Evolutionary conservation across 1,140 invertebrate genomes (phyloP), one percentile per base, ranked within the genome.

Genomic region (Sipha flava): DNA sequence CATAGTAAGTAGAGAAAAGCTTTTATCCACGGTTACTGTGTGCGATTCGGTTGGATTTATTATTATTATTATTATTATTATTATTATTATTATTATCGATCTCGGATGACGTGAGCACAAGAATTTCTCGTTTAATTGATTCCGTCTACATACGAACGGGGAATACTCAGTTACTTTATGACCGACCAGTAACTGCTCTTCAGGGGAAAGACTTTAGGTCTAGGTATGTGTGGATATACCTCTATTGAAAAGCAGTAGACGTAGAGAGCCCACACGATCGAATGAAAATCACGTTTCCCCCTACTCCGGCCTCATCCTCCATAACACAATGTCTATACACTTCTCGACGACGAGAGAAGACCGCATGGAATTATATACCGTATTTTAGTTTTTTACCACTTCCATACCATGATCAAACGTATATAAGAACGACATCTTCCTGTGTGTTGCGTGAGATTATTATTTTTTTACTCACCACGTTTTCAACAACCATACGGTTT

Each of bases 111-210:
- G 14, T 23, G 23, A 23, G 66, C 40, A 47, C 34, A 57, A 77
- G 52, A 77, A 57, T 77, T n/a, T n/a, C 73, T 77, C 73, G 52
- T 77, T 77, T 77, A 77, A 77, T 77, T 77, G 73, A 52, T 77
- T 26, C 52, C 21, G 34, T 77, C 34, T 54, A 77, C 45, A 47
- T 54, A 77, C 45, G 70, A 75, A 3, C 59, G n/a, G 34, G 31
- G n/a, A n/a, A 21, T 47, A 40, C 64, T 21, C 40, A 47, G 66
- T 47, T 70, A 29, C 47, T 70, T 70, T 70, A 70, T 26, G 66
- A 70, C 40, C 43, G 40, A 70, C 40, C 66, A 43, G 66, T 47
- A 47, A 70, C n/a, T n/a, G 47, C 66, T 47, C 23, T 70, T 5
- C 62, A 21, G n/a, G n/a, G n/a, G n/a, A n/a, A n/a, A n/a, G n/a